Percentiles rank a stretch among this genome's conserved stretches.
phyloP scores from a whole-genome alignment of 1,140 invertebrate species.

The Aphelinus certus region DNA sequence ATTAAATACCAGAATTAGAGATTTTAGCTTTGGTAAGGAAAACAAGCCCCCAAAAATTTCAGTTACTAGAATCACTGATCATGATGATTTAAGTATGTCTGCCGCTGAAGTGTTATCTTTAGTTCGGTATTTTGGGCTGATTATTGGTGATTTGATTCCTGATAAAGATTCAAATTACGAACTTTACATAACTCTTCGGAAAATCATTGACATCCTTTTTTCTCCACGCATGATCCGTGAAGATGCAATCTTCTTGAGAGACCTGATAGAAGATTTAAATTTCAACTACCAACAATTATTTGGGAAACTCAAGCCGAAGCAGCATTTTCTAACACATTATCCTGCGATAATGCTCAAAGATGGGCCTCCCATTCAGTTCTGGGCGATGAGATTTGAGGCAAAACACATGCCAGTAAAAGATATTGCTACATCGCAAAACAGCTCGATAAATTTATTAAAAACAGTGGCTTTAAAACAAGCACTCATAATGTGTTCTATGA shows the following conservation, averaged over 20 bases:
- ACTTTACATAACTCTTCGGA: neutral
- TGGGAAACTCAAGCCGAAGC: constrained; percentile 8
- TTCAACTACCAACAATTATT: neutral
- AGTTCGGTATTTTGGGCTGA: constrained; percentile 1
- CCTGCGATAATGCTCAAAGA: neutral
- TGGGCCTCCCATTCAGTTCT: constrained; percentile 4
- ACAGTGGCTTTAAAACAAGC: too few species aligned
- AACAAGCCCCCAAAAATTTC: neutral
- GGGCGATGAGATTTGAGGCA: constrained; percentile 2
- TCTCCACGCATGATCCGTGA: neutral
- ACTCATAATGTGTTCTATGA: too few species aligned
- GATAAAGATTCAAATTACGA: neutral
- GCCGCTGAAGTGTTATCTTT: constrained; percentile 4
- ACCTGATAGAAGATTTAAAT: neutral
- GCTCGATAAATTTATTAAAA: too few species aligned
- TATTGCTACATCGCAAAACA: too few species aligned
- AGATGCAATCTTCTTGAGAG: neutral
- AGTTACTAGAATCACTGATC: too few species aligned
- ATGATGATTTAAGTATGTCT: neutral
- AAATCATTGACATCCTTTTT: constrained; percentile 1
- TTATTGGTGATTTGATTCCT: constrained; percentile 16
- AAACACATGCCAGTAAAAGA: neutral
- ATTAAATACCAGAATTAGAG: neutral
- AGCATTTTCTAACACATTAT: constrained; percentile 4
- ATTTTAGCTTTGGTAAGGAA: neutral